phyloP scores from a whole-genome alignment of 2,113 vertebrate species.

The Urocolius indicus region DNA sequence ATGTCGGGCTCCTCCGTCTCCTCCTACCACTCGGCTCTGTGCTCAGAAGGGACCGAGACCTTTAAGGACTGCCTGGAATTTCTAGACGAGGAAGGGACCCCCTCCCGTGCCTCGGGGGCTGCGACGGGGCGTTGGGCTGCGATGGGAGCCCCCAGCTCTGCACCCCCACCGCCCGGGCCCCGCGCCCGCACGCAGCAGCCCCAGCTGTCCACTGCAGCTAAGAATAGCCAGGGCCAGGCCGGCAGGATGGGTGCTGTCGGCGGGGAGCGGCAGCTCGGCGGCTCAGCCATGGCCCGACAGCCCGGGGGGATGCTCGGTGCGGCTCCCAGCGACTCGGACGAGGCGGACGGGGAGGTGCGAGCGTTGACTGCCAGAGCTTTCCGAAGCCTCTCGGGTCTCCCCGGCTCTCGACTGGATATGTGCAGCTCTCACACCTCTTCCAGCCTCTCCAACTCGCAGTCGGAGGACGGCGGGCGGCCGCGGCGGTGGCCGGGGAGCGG shows the following conservation, averaged over 20 bases:
- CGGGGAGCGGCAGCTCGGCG: neutral
- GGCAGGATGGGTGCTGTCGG: constrained; percentile 61
- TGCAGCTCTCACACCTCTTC: constrained; percentile 86
- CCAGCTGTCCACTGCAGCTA: constrained; percentile 87
- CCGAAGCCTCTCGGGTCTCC: constrained; percentile 80
- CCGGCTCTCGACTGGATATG: constrained; percentile 81
- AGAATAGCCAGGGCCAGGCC: constrained; percentile 84
- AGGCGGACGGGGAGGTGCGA: constrained; percentile 86
- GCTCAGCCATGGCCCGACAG: neutral
- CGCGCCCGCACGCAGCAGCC: constrained; percentile 77
- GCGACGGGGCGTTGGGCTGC: neutral
- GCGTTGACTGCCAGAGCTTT: constrained; percentile 83
- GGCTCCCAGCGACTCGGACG: constrained; percentile 81
- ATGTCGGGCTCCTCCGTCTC: constrained; percentile 83
- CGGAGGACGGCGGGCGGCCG: constrained; percentile 81
- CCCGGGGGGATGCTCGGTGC: constrained; percentile 5
- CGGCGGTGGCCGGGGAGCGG: constrained; percentile 78
- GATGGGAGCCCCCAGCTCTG: neutral
- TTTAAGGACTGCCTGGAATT: constrained; percentile 83
- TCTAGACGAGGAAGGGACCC: constrained; percentile 71
- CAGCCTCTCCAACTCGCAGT: constrained; percentile 83
- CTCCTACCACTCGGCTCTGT: constrained; percentile 87
- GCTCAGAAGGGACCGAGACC: constrained; percentile 73
- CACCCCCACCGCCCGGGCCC: neutral
- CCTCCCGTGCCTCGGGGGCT: neutral